Evolutionary conservation across 2,113 vertebrate genomes (phyloP).

Genomic region (Nycticebus coucang): DNA sequence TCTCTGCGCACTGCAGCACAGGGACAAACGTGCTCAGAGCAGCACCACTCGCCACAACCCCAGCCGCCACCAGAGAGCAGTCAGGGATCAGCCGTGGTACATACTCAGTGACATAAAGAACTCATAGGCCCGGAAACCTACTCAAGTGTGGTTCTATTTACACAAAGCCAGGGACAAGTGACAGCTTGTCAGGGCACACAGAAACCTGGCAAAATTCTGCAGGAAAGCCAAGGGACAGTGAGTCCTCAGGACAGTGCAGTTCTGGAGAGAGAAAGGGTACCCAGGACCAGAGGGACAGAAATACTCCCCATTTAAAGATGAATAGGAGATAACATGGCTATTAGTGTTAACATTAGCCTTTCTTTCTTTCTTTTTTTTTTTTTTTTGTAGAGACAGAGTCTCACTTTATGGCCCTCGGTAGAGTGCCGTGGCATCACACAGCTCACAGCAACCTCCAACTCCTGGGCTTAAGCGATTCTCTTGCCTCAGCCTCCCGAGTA

Average conservation of each 20-base stretch:
- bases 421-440: no score
- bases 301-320: not conserved
- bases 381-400: no score
- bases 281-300: not conserved
- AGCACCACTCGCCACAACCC: not conserved
- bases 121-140: not conserved
- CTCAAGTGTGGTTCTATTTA: not conserved
- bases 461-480: no score
- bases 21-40: no score
- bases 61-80: not conserved
- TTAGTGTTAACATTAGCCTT: not conserved
- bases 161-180: not conserved
- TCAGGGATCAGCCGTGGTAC: fast-evolving
- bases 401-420: no score
- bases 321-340: fast-evolving
- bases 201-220: not conserved
- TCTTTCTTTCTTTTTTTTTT: no score
- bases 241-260: not conserved
- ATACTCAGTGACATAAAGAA: not conserved
- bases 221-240: not conserved
- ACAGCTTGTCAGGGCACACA: no score
- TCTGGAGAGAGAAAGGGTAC: no score
- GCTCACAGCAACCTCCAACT: no score
- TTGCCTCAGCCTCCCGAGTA: no score
- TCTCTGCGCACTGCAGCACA: not conserved